These are phyloP conservation scores for Caenorhabditis sinica DNA, from an alignment of 2,888 invertebrate genomes.

Conservation along the genomic window DNA sequence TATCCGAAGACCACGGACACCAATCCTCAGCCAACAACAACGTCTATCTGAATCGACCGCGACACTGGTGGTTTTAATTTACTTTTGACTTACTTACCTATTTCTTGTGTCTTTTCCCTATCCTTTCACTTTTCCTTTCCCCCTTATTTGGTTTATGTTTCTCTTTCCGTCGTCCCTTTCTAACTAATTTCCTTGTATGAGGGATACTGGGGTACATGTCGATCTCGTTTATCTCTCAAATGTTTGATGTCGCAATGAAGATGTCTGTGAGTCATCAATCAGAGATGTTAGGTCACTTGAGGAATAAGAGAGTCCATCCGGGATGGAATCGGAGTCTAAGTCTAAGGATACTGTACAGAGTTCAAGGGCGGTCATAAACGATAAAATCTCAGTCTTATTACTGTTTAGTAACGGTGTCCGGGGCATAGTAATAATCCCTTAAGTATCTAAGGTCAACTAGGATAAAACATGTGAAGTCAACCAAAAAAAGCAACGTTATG, in stretches of 20 bases:
- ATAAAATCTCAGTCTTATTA: conserved; percentile 8
- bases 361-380: conserved; percentile 17
- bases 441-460: background rate
- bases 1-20: conserved; percentile 39
- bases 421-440: background rate
- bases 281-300: conserved; percentile 18
- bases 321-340: background rate
- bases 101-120: conserved; percentile 16
- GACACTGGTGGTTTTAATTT: conserved; percentile 78
- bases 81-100: conserved; percentile 36
- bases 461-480: background rate
- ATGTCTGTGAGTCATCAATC: conserved; percentile 43
- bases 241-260: conserved; percentile 44
- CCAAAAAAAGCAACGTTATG: background rate
- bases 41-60: conserved; percentile 75
- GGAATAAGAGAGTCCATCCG: conserved; percentile 6
- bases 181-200: conserved; percentile 21
- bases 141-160: conserved; percentile 12
- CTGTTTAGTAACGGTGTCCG: background rate
- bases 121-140: conserved; percentile 21
- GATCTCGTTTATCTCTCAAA: conserved; percentile 39
- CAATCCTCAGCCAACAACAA: conserved; percentile 68
- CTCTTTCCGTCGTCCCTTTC: conserved; percentile 21
- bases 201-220: conserved; percentile 46
- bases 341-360: background rate